A percentile compares a stretch with the other conserved stretches of the same genome.
These are phyloP conservation scores for Thalassoma bifasciatum DNA, from an alignment of 2,113 vertebrate species.

Conservation along the genomic window DNA sequence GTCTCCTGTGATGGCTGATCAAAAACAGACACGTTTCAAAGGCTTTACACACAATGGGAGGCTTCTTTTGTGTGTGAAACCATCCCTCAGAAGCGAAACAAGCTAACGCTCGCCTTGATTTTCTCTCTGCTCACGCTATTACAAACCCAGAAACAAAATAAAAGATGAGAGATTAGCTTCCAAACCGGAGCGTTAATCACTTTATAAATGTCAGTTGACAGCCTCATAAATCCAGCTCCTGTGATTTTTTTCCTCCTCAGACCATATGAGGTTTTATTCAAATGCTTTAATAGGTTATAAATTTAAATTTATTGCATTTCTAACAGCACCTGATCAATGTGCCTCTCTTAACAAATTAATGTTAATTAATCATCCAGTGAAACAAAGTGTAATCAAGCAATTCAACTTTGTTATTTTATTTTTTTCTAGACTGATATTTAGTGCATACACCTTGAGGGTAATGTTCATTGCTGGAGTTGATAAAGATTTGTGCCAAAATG, in stretches of 20 bases:
- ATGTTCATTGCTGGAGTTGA: no score
- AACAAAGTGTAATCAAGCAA: no score
- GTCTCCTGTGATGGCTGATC: background rate
- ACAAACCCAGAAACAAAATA: slow-evolving; percentile 29
- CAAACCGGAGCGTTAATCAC: slow-evolving; percentile 21
- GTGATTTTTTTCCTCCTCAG: background rate
- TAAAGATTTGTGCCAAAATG: no score
- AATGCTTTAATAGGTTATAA: background rate
- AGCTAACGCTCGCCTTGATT: slow-evolving; percentile 15
- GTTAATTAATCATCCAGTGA: no score
- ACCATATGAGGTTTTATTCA: background rate
- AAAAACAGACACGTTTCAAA: slow-evolving; percentile 1
- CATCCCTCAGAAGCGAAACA: background rate
- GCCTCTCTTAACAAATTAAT: no score
- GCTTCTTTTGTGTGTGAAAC: background rate
- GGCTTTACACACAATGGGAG: slow-evolving; percentile 8
- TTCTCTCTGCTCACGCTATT: slow-evolving; percentile 19
- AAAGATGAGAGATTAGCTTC: slow-evolving; percentile 28
- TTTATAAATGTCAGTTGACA: slow-evolving; percentile 14
- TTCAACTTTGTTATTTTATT: no score
- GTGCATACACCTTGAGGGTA: no score
- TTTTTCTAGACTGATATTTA: no score
- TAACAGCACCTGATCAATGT: no score
- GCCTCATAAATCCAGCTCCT: slow-evolving; percentile 30
- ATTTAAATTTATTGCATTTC: no score